Conservation (phyloP, 2,113 vertebrate genomes). For the Oryzias javanicus region DNA sequence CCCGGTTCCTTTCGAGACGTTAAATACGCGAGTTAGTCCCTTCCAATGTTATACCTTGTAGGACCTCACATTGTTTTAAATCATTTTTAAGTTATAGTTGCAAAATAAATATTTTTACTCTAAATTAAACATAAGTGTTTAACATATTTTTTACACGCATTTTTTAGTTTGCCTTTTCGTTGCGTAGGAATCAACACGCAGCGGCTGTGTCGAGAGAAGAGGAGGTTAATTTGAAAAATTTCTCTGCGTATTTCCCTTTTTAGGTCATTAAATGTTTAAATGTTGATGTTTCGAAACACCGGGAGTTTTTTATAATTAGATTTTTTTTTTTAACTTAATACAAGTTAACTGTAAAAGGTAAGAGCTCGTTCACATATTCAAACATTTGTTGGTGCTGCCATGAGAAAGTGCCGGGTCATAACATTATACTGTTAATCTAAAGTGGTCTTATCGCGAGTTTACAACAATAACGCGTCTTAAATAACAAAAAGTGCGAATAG, state of each 20-base stretch:
- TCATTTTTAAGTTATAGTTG: background rate
- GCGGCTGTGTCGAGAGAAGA: background rate
- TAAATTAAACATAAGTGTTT: background rate
- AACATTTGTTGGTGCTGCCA: background rate
- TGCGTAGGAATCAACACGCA: constrained; percentile 42
- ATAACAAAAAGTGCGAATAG: background rate
- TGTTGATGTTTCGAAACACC: background rate
- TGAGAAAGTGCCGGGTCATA: background rate
- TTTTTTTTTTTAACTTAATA: constrained; percentile 3
- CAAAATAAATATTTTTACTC: background rate
- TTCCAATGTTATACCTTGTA: fast-evolving
- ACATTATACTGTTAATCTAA: background rate
- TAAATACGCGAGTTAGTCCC: constrained; percentile 45
- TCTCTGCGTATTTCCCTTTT: background rate
- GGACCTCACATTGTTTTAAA: background rate
- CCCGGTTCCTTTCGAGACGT: constrained; percentile 1
- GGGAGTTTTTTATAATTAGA: background rate
- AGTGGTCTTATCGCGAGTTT: background rate
- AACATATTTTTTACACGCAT: background rate
- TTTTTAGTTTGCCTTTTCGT: background rate
- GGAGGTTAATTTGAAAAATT: constrained; percentile 63
- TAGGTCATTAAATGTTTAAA: background rate
- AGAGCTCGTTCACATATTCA: constrained; percentile 9
- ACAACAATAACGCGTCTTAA: background rate
- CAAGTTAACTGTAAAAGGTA: constrained; percentile 38